Conservation (phyloP, 2,797 vertebrate genomes). For the Anguilla marmorata region DNA sequence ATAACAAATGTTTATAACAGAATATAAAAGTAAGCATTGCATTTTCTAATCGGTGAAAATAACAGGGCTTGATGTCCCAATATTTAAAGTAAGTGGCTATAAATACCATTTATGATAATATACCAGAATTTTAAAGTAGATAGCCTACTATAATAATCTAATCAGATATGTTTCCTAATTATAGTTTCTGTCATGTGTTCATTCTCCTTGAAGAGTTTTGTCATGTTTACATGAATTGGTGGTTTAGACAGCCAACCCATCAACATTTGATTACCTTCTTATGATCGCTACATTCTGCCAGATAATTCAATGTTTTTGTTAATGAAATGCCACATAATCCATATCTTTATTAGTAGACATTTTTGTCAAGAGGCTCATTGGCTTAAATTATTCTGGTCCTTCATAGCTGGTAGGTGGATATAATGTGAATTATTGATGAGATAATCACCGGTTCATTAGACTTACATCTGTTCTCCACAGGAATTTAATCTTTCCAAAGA, state of each 20-base stretch:
- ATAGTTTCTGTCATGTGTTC: neutral
- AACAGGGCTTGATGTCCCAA: neutral
- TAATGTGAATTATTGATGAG: slow-evolving; percentile 55
- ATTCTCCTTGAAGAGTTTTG: neutral
- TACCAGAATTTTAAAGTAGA: neutral
- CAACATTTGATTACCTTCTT: slow-evolving; percentile 28
- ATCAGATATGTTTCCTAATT: neutral
- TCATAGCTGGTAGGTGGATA: slow-evolving; percentile 45
- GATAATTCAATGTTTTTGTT: slow-evolving; percentile 10
- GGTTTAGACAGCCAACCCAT: slow-evolving; percentile 30
- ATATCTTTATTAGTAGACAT: slow-evolving; percentile 27
- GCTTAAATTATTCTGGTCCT: slow-evolving; percentile 36
- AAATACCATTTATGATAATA: too few relatives aligned
- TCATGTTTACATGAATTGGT: slow-evolving; percentile 18
- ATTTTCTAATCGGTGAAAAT: neutral
- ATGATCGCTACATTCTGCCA: slow-evolving; percentile 3
- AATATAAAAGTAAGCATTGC: too few relatives aligned
- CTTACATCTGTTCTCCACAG: slow-evolving; percentile 46
- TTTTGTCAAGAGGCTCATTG: slow-evolving; percentile 35
- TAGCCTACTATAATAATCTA: neutral
- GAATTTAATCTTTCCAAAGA: slow-evolving; percentile 44
- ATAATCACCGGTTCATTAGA: slow-evolving; percentile 53
- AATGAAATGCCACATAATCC: slow-evolving; percentile 20
- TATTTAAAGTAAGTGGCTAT: neutral
- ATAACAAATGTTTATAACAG: too few relatives aligned